Conservation (phyloP, 2,113 vertebrate genomes). For the Malaclemys terrapin region DNA sequence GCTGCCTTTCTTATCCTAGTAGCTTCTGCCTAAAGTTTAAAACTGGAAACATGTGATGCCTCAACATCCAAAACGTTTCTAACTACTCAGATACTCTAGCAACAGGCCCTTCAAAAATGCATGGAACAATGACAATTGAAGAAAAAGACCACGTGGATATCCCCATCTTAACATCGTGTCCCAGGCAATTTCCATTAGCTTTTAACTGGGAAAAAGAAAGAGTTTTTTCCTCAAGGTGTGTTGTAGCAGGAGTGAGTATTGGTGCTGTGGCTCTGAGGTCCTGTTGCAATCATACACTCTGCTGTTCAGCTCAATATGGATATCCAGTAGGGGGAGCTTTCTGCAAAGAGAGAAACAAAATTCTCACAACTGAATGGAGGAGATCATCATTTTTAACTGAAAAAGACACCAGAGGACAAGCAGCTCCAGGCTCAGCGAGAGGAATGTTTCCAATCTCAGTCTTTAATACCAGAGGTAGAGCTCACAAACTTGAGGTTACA, state of each 20-base stretch:
- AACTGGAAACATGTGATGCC: background rate
- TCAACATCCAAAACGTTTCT: background rate
- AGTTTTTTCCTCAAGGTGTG: slow-evolving; percentile 91
- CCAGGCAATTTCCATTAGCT: background rate
- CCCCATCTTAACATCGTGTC: background rate
- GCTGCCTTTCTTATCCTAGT: background rate
- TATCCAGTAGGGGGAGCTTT: slow-evolving; percentile 81
- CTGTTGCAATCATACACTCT: slow-evolving; percentile 85
- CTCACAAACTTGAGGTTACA: background rate
- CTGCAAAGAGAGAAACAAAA: slow-evolving; percentile 74
- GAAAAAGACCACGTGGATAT: background rate
- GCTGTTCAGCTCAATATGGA: slow-evolving; percentile 86
- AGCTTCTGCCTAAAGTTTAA: background rate
- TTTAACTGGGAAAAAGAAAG: slow-evolving; percentile 70
- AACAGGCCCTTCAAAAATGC: background rate
- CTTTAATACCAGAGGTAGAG: background rate
- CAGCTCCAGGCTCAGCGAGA: background rate
- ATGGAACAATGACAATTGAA: background rate
- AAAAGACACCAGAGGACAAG: background rate
- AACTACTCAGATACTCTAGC: background rate
- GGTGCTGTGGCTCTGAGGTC: slow-evolving; percentile 49
- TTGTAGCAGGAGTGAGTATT: slow-evolving; percentile 81
- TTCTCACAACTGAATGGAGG: slow-evolving; percentile 25
- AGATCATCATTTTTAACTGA: background rate
- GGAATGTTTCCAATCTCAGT: background rate